These are phyloP conservation scores for Epicampocera succincta DNA, from an alignment of 2,888 invertebrate species.

Conservation along the genomic window DNA sequence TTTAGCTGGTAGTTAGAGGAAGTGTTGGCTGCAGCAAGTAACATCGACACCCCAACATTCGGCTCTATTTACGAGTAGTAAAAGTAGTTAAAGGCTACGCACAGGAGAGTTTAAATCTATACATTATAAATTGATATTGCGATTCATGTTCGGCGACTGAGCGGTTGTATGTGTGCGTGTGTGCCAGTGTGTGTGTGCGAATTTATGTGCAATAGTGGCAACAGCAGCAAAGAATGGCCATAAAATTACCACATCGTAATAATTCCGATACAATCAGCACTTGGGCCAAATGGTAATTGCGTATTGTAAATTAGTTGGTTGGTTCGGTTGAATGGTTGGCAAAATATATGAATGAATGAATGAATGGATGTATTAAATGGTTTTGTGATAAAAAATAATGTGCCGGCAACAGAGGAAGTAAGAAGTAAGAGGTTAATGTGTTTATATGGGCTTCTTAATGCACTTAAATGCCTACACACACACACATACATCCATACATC, in stretches of 20 bases:
- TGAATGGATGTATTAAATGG: conserved; percentile 58
- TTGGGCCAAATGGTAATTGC: conserved; percentile 68
- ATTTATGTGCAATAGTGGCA: conserved; percentile 26
- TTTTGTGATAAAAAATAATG: conserved; percentile 59
- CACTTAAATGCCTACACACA: conserved; percentile 11
- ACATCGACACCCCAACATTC: conserved; percentile 42
- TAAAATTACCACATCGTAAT: conserved; percentile 77
- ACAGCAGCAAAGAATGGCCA: conserved; percentile 63
- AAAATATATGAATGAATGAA: conserved; percentile 40
- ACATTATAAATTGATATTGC: conserved; percentile 2
- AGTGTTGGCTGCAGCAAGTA: conserved; percentile 7
- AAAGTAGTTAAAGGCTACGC: conserved; percentile 41
- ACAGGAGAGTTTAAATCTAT: conserved; percentile 46
- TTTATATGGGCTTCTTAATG: conserved; percentile 37
- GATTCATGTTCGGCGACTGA: neutral
- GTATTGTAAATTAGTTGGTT: conserved; percentile 66
- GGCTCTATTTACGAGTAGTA: neutral
- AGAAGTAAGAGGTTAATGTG: conserved; percentile 26
- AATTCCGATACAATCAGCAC: conserved; percentile 74
- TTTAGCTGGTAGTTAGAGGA: neutral
- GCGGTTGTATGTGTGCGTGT: neutral
- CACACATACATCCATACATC: neutral
- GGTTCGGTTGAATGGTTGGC: conserved; percentile 56
- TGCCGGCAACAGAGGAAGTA: neutral
- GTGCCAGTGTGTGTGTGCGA: conserved; percentile 2